Evolutionary conservation across 2,113 vertebrate genomes (phyloP).

Genomic region (Grus americana): DNA sequence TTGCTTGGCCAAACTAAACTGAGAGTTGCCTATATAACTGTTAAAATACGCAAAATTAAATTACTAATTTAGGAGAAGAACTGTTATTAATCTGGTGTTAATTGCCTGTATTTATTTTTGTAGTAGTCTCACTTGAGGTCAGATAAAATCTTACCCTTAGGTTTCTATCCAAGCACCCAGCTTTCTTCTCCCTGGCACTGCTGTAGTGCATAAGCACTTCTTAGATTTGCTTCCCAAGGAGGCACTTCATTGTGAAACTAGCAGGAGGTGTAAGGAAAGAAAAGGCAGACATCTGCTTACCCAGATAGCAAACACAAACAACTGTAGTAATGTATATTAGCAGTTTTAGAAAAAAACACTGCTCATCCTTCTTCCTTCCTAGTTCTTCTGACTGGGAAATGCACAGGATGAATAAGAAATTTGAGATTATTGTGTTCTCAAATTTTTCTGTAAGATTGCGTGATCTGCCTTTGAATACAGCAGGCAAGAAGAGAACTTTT

Average conservation of each 20-base stretch:
- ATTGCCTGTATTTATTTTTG: not conserved
- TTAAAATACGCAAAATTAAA: not conserved
- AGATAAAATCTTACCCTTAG: not conserved
- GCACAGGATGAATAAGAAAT: not conserved
- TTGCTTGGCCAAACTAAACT: not conserved
- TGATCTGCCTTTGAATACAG: not conserved
- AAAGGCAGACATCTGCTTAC: not conserved
- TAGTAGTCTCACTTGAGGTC: not conserved
- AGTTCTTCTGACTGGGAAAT: not conserved
- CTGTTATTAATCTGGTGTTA: not conserved
- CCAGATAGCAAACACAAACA: not conserved
- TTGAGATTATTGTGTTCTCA: not conserved
- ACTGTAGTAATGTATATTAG: not conserved
- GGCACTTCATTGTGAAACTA: not conserved
- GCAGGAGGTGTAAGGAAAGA: not conserved
- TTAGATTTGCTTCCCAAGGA: not conserved
- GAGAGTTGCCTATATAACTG: not conserved
- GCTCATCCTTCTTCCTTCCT: not conserved
- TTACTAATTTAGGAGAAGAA: not conserved
- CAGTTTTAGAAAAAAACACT: not conserved
- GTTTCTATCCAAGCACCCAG: not conserved
- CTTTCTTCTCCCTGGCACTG: not conserved
- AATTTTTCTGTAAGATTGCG: not conserved
- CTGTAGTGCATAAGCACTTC: not conserved
- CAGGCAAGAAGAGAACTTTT: not conserved